Percentiles rank a stretch among this genome's conserved stretches.
Conservation (phyloP, 2,888 invertebrate genomes). For the Amphiduros pacificus region DNA sequence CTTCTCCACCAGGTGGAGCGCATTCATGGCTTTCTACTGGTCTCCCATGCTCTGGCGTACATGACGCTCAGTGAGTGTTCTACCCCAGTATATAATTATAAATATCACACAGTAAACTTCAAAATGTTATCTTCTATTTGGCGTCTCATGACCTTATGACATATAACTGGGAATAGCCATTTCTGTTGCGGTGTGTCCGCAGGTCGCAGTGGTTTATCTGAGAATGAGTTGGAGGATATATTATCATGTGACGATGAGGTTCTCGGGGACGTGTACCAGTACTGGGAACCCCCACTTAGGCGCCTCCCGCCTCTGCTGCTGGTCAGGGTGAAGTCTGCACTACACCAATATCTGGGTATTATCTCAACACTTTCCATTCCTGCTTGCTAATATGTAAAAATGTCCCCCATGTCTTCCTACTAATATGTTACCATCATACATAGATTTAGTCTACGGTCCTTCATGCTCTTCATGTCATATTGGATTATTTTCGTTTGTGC, state of each 20-base stretch:
- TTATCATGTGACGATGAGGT: conserved; percentile 49
- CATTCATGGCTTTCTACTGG: conserved; percentile 44
- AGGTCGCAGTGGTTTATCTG: conserved; percentile 40
- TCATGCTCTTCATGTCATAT: no score
- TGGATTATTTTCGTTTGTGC: no score
- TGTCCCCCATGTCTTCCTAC: no score
- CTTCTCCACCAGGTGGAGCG: conserved; percentile 38
- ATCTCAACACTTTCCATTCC: no score
- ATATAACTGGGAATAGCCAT: no score
- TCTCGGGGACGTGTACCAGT: conserved; percentile 48
- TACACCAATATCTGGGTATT: conserved; percentile 28
- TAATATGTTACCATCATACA: no score
- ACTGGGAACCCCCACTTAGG: conserved; percentile 50
- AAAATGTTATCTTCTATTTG: no score
- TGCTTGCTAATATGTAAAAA: no score
- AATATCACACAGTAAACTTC: no score
- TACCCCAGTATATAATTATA: no score
- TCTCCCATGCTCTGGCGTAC: conserved; percentile 44
- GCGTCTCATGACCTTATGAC: no score
- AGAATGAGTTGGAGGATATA: conserved; percentile 48
- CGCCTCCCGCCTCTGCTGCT: conserved; percentile 50
- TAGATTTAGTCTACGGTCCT: no score
- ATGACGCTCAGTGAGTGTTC: conserved; percentile 33
- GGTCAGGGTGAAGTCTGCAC: conserved; percentile 44
- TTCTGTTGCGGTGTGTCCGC: conserved; percentile 5